Evolutionary conservation across 2,113 vertebrate genomes (phyloP), one percentile per base, ranked within the genome.

Genomic region (Oryzias woworae): DNA sequence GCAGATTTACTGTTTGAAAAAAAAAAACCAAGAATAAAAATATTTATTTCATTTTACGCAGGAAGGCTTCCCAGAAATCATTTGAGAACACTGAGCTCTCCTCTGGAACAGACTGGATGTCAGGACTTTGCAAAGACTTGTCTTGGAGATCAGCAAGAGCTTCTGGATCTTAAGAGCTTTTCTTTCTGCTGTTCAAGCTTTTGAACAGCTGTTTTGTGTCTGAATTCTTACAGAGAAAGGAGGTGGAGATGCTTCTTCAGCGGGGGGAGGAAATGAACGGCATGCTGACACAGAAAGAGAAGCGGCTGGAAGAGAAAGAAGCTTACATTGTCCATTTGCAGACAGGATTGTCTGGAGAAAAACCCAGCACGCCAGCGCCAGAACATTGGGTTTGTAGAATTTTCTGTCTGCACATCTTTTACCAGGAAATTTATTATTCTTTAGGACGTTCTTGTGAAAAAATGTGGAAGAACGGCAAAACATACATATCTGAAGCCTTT

Each of bases 301-400:
- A 84, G 85, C 94, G 91, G 72, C 62, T 96, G 68, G 76, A 87
- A 15, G 94, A 96, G 48, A 95, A 95, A 59, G 94, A 96, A 82
- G 93, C 93, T 3, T 96, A 94, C 26, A 96, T 96, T 14, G 74
- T 93, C 4, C 94, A 95, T 73, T 84, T 96, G 68, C 95, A 96
- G 53, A 78, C 86, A 12, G 89, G 90, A 0, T 45, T 87, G 58
- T 90, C 78, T 42, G 91, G 91, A 54, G 61, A 80, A 15, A 84
- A 76, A 22, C 55, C 69, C 55, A 3, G 79, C 54, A 55, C 6
- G 0, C n/a, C 82, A 56, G 46, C 78, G 70, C 81, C 85, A 7
- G 88, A 87, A 0, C 0, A 83, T 46, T 86, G 92, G 92, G 94
- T 92, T 71, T 53, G 12, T n/a, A 7, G 3, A 36, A 36, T 8